phyloP scores from a whole-genome alignment of 2,888 invertebrate species.

The Nemurella pictetii region DNA sequence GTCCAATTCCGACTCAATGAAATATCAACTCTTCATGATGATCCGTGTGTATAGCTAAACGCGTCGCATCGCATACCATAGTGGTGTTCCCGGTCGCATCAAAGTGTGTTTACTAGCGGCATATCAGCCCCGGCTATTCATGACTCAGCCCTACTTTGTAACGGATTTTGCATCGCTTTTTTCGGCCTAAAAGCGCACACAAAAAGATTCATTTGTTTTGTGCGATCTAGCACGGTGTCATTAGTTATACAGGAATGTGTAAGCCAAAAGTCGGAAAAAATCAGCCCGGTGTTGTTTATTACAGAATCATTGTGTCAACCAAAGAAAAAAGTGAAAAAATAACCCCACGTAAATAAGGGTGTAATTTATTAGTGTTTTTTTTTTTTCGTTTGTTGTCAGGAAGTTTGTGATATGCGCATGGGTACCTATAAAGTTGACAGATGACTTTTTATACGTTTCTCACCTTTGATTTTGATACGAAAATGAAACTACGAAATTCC shows the following conservation, averaged over 20 bases:
- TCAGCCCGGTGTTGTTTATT: neutral
- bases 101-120: neutral
- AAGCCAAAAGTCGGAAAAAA: neutral
- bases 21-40: neutral
- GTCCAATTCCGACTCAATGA: neutral
- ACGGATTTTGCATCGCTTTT: neutral
- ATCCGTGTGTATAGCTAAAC: neutral
- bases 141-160: neutral
- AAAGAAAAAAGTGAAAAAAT: neutral
- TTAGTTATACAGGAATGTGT: neutral
- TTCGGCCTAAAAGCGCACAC: neutral
- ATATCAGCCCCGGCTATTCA: neutral
- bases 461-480: neutral
- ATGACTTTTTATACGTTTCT: neutral
- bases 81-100: neutral
- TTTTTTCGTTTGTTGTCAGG: neutral
- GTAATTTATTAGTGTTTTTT: neutral
- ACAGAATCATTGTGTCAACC: neutral
- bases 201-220: constrained; percentile 12
- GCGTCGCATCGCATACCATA: neutral
- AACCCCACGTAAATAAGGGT: neutral
- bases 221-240: neutral
- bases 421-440: neutral
- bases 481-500: too few species aligned
- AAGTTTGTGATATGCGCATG: neutral